Base-by-base conservation (phyloP, 1,140 invertebrate species). In the Pogonomyrmex californicus region DNA sequence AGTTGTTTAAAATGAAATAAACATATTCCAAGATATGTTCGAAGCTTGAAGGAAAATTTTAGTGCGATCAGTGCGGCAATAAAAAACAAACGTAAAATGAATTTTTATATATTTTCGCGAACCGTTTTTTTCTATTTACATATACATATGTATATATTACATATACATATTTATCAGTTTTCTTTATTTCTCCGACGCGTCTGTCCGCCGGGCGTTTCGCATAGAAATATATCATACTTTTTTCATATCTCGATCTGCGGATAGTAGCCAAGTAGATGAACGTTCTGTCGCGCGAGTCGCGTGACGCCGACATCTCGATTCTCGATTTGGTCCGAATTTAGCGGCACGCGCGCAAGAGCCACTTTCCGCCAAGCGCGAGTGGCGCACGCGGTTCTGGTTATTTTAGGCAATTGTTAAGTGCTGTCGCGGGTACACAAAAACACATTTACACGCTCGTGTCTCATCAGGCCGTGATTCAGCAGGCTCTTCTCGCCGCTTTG, bases 351-450 rank as follows among this genome's bases (percentile, higher is more conserved):
- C 70, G 70, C 83, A 66, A 33, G 73, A 79, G 10, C 51, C 58
- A 76, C 76, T 88, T 89, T 70, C 68, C 83, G n/a, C n/a, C n/a
- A n/a, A n/a, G n/a, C n/a, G 51, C 1, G 73, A 56, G 47, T 51
- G 58, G 73, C 68, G 17, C 88, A 63, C 51, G 58, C 62, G 23
- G 62, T 83, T 75, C 60, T 54, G 91, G 91, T 91, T 92, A 92
- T 92, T 92, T 92, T 87, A 68, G 89, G 91, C 91, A 89, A 89
- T 91, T 91, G 91, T 92, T 92, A 92, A 92, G 92, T 92, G 88
- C 79, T 86, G n/a, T 77, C 60, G 56, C 70, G 38, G 36, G 71
- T 66, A 60, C 73, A 44, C 70, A 86, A 85, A 86, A 87, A 78
- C 86, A 86, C 86, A 83, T 88, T 88, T 90, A 90, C 89, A 83